phyloP scores from a whole-genome alignment of 2,113 vertebrate species.

The Heterocephalus glaber region DNA sequence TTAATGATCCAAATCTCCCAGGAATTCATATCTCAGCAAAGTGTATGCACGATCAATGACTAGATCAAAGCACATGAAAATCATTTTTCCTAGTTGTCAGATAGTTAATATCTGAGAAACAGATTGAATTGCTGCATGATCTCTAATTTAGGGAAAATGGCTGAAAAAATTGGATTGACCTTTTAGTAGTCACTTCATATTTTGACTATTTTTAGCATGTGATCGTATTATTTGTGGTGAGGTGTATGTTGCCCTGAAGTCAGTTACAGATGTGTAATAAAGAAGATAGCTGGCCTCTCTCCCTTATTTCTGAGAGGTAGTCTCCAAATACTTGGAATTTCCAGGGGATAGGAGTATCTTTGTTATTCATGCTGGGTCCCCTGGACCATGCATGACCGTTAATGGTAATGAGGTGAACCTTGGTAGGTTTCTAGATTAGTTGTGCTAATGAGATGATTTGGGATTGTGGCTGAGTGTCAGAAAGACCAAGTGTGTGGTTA shows the following conservation, averaged over 20 bases:
- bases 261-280: neutral
- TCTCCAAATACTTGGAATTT: conserved; percentile 37
- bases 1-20: neutral
- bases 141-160: neutral
- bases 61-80: conserved; percentile 16
- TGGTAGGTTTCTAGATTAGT: neutral
- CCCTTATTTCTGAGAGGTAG: neutral
- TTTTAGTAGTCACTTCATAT: conserved; percentile 26
- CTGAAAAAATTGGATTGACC: neutral
- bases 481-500: neutral
- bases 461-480: neutral
- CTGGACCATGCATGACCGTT: neutral
- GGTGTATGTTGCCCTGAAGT: neutral
- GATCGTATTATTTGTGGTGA: neutral
- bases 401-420: neutral
- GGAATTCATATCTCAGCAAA: neutral
- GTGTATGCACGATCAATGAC: neutral
- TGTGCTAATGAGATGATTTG: neutral
- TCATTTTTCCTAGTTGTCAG: neutral
- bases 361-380: neutral
- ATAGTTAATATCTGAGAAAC: conserved; percentile 41
- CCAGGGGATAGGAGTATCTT: neutral
- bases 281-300: neutral
- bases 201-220: neutral
- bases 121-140: neutral